Base-by-base conservation (phyloP, 2,888 invertebrate genomes). In the Cabera pusaria region DNA sequence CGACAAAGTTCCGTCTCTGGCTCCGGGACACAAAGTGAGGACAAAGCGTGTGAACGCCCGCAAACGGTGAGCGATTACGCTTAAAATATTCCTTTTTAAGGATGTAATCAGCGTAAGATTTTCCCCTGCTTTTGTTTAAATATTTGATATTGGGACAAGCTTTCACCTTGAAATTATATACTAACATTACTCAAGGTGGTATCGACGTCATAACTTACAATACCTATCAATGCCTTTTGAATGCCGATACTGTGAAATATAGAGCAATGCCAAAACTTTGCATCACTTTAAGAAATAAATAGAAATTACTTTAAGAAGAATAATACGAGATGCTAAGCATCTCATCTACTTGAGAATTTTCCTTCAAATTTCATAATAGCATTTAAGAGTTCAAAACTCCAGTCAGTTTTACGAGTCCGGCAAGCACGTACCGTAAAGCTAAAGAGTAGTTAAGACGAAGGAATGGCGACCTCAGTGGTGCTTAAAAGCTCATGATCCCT, bases 31-130 rank as follows among this genome's bases (percentile, higher is more conserved):
- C 39, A 39, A 39, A 44, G 35, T 26, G 35, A 39, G 41, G 36
- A 46, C 45, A 45, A 46, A 45, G 39, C 45, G 45, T 50, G 43
- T 38, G 43, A 48, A 48, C 45, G 32, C 21, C 41, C 31, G 35
- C 39, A 48, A 48, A 33, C 34, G 41, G 45, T 28, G 44, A 39
- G 37, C 33, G 40, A 33, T 36, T 36, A 42, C 35, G 31, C 22
- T 36, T 36, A 42, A 36, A 42, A 34, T 40, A 35, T 35, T 36
- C 24, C 35, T 11, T 36, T 42, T 36, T 31, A 42, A 42, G 31
- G 41, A 35, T 22, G 31, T 26, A 36, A 42, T 42, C 41, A 42
- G 35, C 26, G 31, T 23, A 20, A 31, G 17, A 17, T 26, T 41
- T 35, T 40, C 24, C 20, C 29, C 17, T 25, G 25, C 6, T 28